Base-by-base conservation (phyloP, 1,140 invertebrate species). In the Hypsibius dujardini region DNA sequence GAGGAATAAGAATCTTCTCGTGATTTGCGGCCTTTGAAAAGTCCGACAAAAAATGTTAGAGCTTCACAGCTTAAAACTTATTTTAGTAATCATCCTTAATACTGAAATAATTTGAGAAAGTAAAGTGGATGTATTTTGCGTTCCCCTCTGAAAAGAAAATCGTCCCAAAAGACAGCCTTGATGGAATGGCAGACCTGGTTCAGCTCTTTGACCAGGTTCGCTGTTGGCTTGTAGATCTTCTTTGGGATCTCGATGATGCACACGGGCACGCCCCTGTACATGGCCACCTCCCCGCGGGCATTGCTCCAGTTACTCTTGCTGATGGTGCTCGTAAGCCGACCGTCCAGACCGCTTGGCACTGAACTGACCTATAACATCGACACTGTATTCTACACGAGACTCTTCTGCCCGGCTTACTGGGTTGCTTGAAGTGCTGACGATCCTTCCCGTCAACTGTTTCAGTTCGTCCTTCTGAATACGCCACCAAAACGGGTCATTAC, bases 401-500 rank as follows among this genome's bases (percentile, higher is more conserved):
- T 7, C 50, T 56, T 12, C 7, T n/a, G 50, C n/a, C 7, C 50
- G 50, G n/a, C 50, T 12, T n/a, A n/a, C 50, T 56, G 50, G 50
- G 50, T 12, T 56, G 50, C 7, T 56, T 56, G 50, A 28, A 28
- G 50, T 45, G 62, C 42, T 45, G 12, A 67, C 12, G 42, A 67
- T 67, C 12, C 42, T 12, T 28, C 28, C 28, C 28, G 28, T 28
- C 28, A 28, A 28, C 28, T 28, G 28, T 28, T 28, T 28, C 62
- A 67, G 12, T 12, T 67, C 62, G 42, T 45, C 42, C 12, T 12
- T 67, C 7, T 42, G 12, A 7, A 67, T 42, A 3, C 62, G 62
- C 62, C 62, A 67, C 62, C 62, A 67, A 42, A 15, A 67, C 12
- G 62, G 62, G 45, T 67, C 62, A 45, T 67, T 28, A 67, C 0